phyloP scores from a whole-genome alignment of 1,140 invertebrate species.

The Drosophila erecta region DNA sequence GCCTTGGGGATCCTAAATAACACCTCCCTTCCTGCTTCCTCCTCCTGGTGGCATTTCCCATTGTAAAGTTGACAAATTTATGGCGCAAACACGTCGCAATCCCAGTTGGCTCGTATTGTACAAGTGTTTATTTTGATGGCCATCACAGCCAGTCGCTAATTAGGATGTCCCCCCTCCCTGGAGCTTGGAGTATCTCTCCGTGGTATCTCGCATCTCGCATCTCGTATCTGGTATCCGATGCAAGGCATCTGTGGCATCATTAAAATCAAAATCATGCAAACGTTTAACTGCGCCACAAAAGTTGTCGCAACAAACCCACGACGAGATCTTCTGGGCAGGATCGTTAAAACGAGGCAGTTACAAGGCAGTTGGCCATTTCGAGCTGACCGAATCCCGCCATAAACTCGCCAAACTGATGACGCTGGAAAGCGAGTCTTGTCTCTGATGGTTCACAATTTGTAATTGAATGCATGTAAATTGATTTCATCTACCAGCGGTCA shows the following conservation, averaged over 20 bases:
- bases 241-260: constrained; percentile 56
- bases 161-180: constrained; percentile 57
- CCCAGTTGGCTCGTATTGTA: constrained; percentile 68
- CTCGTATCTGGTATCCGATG: background rate
- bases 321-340: constrained; percentile 27
- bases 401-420: constrained; percentile 33
- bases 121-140: constrained; percentile 82
- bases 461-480: constrained; percentile 83
- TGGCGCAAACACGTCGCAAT: constrained; percentile 69
- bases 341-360: constrained; percentile 50
- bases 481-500: constrained; percentile 60
- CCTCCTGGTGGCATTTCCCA: constrained; percentile 57
- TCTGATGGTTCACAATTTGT: constrained; percentile 76
- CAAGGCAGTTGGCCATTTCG: constrained; percentile 38
- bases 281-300: constrained; percentile 79
- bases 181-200: background rate
- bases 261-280: constrained; percentile 83
- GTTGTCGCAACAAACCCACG: constrained; percentile 63
- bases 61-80: constrained; percentile 70
- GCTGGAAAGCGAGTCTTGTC: constrained; percentile 18
- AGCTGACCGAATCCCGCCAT: constrained; percentile 27
- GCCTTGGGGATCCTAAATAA: background rate
- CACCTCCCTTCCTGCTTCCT: constrained; percentile 1
- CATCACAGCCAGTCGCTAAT: constrained; percentile 74
- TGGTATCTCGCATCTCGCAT: constrained; percentile 7